These are phyloP conservation scores for Patella pellucida DNA, from an alignment of 2,888 invertebrate species.

Conservation along the genomic window DNA sequence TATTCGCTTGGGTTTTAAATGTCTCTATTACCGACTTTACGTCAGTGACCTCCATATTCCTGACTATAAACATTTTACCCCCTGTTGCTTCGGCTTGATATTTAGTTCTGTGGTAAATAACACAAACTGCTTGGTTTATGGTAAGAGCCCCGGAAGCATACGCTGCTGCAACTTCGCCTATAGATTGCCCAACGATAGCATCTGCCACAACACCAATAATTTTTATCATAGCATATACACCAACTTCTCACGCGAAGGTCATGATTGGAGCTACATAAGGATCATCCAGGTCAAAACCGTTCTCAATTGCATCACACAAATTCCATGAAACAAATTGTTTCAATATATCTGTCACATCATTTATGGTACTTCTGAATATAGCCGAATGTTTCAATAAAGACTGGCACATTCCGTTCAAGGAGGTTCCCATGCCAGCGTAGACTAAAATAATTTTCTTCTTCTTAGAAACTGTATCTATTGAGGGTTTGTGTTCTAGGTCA, in stretches of 20 bases:
- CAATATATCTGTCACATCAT: slow-evolving; percentile 32
- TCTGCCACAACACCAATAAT: slow-evolving; percentile 39
- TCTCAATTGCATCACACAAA: slow-evolving; percentile 29
- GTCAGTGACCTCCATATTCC: slow-evolving; percentile 28
- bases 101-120: slow-evolving; percentile 43
- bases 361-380: slow-evolving; percentile 34
- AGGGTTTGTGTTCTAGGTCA: not conserved
- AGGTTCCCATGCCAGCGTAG: slow-evolving; percentile 49
- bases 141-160: slow-evolving; percentile 39
- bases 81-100: slow-evolving; percentile 30
- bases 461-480: not conserved
- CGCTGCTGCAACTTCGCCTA: slow-evolving; percentile 54
- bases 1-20: slow-evolving; percentile 20
- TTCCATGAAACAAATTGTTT: slow-evolving; percentile 25
- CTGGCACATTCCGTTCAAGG: slow-evolving; percentile 47
- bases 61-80: slow-evolving; percentile 45
- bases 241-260: slow-evolving; percentile 49
- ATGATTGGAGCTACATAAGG: slow-evolving; percentile 42
- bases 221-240: slow-evolving; percentile 38
- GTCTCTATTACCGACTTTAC: slow-evolving; percentile 30
- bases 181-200: slow-evolving; percentile 49
- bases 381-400: slow-evolving; percentile 29
- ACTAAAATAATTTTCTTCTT: slow-evolving; percentile 40
- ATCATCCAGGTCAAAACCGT: slow-evolving; percentile 34
- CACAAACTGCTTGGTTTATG: slow-evolving; percentile 40